Evolutionary conservation across 2,888 invertebrate genomes (phyloP).

Genomic region (Eumacrocentrus americanus): DNA sequence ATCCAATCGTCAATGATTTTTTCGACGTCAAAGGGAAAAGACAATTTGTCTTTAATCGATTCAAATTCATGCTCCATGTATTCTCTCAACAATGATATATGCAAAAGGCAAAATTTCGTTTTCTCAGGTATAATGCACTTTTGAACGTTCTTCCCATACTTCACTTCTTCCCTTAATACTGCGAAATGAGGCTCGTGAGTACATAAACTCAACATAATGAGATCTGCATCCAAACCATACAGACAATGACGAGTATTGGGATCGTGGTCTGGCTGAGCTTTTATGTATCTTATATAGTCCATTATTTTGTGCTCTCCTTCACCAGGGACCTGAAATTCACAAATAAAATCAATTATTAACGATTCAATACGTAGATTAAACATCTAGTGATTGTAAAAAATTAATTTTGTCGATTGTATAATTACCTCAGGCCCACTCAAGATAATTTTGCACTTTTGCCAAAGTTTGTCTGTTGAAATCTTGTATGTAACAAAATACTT

Average conservation of each 20-base stretch:
- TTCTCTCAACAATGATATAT: slow-evolving; percentile 89
- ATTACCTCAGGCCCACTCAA: slow-evolving; percentile 90
- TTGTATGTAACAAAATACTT: slow-evolving; percentile 87
- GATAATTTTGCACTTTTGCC: slow-evolving; percentile 86
- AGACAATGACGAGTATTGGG: slow-evolving; percentile 94
- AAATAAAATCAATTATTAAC: neutral
- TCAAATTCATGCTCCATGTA: slow-evolving; percentile 92
- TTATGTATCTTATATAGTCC: slow-evolving; percentile 94
- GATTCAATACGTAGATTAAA: neutral
- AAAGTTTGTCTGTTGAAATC: slow-evolving; percentile 81
- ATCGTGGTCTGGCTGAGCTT: slow-evolving; percentile 83
- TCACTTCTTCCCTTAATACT: slow-evolving; percentile 90
- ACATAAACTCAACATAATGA: slow-evolving; percentile 95
- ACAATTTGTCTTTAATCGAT: slow-evolving; percentile 69
- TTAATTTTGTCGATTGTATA: too few relatives aligned
- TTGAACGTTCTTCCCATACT: slow-evolving; percentile 68
- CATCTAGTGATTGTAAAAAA: slow-evolving; percentile 3
- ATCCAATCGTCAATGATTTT: slow-evolving; percentile 98
- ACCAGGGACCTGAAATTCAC: slow-evolving; percentile 77
- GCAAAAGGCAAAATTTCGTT: slow-evolving; percentile 90
- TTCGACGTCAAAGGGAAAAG: slow-evolving; percentile 84
- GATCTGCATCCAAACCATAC: slow-evolving; percentile 96
- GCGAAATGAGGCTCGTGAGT: slow-evolving; percentile 97
- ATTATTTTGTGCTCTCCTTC: slow-evolving; percentile 99
- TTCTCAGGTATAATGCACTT: slow-evolving; percentile 81